phyloP scores from a whole-genome alignment of 2,797 vertebrate species.

The Mionectes olivaceus region DNA sequence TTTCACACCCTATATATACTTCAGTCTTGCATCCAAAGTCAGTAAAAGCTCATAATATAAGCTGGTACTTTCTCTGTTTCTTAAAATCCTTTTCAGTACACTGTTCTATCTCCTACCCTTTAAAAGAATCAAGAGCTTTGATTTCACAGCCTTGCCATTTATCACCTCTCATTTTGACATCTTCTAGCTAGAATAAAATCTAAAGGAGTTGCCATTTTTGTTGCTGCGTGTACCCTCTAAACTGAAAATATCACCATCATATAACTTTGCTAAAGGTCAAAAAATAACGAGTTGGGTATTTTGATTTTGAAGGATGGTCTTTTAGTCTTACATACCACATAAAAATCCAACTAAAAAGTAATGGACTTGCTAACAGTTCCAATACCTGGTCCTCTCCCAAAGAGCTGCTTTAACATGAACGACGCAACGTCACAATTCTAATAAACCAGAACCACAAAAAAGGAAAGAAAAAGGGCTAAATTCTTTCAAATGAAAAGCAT shows the following conservation, averaged over 20 bases:
- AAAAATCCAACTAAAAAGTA: not conserved
- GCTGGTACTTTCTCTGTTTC: not conserved
- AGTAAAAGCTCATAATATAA: not conserved
- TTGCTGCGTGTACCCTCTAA: not conserved
- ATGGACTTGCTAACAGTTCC: not conserved
- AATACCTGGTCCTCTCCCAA: not conserved
- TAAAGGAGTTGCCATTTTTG: not conserved
- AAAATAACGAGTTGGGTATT: not conserved
- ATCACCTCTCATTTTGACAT: not conserved
- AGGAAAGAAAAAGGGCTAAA: not conserved
- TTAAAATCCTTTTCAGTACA: not conserved
- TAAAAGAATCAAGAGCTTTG: not conserved
- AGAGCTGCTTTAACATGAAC: not conserved
- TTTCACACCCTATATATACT: fast-evolving
- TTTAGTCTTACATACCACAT: not conserved
- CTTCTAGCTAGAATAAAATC: not conserved
- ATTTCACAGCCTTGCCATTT: not conserved
- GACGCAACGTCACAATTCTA: not conserved
- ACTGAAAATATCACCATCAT: not conserved
- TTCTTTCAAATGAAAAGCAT: not conserved
- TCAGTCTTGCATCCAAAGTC: not conserved
- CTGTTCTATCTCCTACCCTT: not conserved
- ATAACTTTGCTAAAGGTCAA: not conserved
- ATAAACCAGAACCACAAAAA: not conserved
- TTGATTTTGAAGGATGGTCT: not conserved